phyloP scores from a whole-genome alignment of 2,888 invertebrate species.

The Limenitis camilla region DNA sequence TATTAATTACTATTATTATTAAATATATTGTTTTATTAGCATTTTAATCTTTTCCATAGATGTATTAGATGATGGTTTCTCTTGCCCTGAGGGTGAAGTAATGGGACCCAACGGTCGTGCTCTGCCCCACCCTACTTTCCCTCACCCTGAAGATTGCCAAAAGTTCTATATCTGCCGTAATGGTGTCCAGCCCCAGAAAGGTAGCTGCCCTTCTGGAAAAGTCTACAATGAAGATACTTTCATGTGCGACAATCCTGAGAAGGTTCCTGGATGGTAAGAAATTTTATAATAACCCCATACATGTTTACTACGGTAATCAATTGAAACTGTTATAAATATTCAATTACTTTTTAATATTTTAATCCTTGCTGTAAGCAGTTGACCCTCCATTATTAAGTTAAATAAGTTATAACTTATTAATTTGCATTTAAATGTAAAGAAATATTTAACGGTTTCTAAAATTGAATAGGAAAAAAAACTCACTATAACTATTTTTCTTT shows the following conservation, averaged over 20 bases:
- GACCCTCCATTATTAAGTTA: no score
- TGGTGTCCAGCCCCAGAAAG: slow-evolving; percentile 83
- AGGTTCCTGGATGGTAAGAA: slow-evolving; percentile 83
- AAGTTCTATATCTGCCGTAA: slow-evolving; percentile 89
- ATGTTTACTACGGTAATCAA: no score
- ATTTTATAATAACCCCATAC: not conserved
- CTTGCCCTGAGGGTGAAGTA: slow-evolving; percentile 81
- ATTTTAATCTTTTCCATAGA: slow-evolving; percentile 58
- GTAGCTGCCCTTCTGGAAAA: slow-evolving; percentile 80
- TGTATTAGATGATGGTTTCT: slow-evolving; percentile 82
- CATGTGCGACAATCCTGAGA: slow-evolving; percentile 84
- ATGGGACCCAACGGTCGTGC: slow-evolving; percentile 79
- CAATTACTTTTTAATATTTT: no score
- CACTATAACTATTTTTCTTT: no score
- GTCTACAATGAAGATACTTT: slow-evolving; percentile 87
- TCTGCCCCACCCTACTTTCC: slow-evolving; percentile 84
- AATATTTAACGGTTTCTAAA: no score
- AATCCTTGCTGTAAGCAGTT: no score
- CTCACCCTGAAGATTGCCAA: slow-evolving; percentile 86
- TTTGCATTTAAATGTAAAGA: no score
- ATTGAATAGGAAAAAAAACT: no score
- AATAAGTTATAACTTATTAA: no score
- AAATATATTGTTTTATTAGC: not conserved
- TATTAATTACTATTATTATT: not conserved
- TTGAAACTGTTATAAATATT: no score